Evolutionary conservation across 2,113 vertebrate species (phyloP).

Genomic region (Sinosuthora webbiana): DNA sequence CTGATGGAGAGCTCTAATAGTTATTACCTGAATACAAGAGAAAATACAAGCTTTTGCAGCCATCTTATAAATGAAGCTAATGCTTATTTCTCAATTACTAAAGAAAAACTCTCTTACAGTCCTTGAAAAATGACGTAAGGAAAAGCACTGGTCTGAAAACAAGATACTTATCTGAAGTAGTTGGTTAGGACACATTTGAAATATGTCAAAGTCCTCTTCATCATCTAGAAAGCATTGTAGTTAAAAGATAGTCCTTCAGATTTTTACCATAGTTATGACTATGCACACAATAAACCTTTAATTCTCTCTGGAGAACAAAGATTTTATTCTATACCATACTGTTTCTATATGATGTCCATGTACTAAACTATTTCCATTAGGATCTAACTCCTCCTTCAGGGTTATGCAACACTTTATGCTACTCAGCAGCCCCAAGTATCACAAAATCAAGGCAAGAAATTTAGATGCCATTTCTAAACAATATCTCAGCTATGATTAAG

Average conservation of each 20-base stretch:
- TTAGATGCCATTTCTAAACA: background rate
- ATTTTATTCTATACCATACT: background rate
- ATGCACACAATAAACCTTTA: background rate
- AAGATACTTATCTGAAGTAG: background rate
- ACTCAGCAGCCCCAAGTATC: background rate
- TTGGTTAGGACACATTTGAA: background rate
- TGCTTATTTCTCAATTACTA: background rate
- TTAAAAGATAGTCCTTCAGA: background rate
- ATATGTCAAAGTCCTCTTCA: background rate
- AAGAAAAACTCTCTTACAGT: background rate
- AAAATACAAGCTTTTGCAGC: background rate
- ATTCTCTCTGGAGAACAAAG: background rate
- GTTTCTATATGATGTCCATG: background rate
- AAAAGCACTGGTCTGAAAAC: background rate
- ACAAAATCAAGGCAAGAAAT: background rate
- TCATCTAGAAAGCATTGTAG: background rate
- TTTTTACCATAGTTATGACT: background rate
- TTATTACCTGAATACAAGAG: background rate
- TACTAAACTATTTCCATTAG: background rate
- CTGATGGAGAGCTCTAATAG: background rate
- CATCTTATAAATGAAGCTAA: background rate
- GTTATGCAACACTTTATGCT: background rate
- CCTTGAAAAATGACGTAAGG: background rate
- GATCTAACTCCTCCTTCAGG: background rate
- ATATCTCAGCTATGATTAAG: background rate